Conservation (phyloP, 2,888 invertebrate species). For the Torymus aiolomorphi region DNA sequence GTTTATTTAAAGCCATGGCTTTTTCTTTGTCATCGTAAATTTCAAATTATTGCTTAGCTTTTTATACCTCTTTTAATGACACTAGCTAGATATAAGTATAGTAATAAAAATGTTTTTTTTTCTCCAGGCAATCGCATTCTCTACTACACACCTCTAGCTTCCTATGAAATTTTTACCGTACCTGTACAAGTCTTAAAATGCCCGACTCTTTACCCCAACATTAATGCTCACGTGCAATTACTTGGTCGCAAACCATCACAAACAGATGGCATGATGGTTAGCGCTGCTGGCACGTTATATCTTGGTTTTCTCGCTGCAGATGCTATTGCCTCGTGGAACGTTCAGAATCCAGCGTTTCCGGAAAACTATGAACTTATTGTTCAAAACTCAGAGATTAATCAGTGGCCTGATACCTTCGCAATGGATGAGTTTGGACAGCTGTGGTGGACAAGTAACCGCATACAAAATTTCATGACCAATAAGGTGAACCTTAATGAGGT, state of each 20-base stretch:
- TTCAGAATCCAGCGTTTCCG: no score
- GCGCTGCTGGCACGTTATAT: slow-evolving; percentile 82
- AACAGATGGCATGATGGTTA: slow-evolving; percentile 86
- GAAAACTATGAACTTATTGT: no score
- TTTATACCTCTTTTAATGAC: no score
- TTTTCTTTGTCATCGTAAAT: no score
- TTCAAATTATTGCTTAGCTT: no score
- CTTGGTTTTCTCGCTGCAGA: slow-evolving; percentile 83
- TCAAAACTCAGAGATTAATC: slow-evolving; percentile 73
- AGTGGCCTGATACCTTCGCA: slow-evolving; percentile 64
- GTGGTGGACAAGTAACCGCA: slow-evolving; percentile 78
- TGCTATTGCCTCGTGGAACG: slow-evolving; percentile 70
- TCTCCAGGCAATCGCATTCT: slow-evolving; percentile 71
- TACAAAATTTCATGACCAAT: slow-evolving; percentile 82
- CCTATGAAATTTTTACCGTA: slow-evolving; percentile 81
- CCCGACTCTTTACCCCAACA: slow-evolving; percentile 75
- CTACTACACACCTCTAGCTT: slow-evolving; percentile 83
- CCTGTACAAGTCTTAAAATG: slow-evolving; percentile 80
- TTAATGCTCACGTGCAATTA: slow-evolving; percentile 76
- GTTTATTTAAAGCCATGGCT: no score
- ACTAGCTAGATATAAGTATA: no score
- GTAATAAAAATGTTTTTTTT: not conserved
- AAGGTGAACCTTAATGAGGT: slow-evolving; percentile 79
- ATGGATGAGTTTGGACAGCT: no score
- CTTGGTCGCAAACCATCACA: slow-evolving; percentile 82